A percentile compares a stretch with the other conserved stretches of the same genome.
Evolutionary conservation across 2,888 invertebrate species (phyloP).

Genomic region (Hermaeophaga mercurialis): DNA sequence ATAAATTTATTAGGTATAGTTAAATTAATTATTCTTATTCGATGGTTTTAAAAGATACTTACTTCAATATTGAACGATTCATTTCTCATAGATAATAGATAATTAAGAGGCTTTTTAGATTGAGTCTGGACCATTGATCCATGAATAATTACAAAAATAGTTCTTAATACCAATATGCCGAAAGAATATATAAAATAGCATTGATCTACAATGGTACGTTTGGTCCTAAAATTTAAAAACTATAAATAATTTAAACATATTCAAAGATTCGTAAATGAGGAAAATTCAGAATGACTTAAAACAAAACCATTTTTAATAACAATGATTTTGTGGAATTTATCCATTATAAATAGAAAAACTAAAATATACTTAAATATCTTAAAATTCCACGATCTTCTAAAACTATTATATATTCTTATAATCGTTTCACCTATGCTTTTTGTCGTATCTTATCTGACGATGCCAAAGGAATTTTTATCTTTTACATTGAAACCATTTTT

Average conservation of each 20-base stretch:
- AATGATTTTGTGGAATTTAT: not conserved
- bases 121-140: slow-evolving; percentile 17
- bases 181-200: slow-evolving; percentile 27
- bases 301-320: not conserved
- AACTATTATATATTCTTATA: no score
- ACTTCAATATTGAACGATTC: slow-evolving; percentile 23
- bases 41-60: not conserved
- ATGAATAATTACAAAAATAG: slow-evolving; percentile 14
- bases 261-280: no score
- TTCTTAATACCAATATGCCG: slow-evolving; percentile 16
- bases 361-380: no score
- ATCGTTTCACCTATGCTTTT: not conserved
- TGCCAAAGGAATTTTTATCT: no score
- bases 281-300: no score
- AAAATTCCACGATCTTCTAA: no score
- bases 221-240: slow-evolving; percentile 13
- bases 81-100: slow-evolving; percentile 13
- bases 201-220: slow-evolving; percentile 15
- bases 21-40: not conserved
- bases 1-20: not conserved
- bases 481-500: no score
- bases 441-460: not conserved
- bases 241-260: slow-evolving; percentile 4
- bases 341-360: no score
- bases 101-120: slow-evolving; percentile 18